Percentiles rank a stretch among this genome's conserved stretches.
Evolutionary conservation across 2,888 invertebrate species (phyloP).

Genomic region (Drosophila longiperda): DNA sequence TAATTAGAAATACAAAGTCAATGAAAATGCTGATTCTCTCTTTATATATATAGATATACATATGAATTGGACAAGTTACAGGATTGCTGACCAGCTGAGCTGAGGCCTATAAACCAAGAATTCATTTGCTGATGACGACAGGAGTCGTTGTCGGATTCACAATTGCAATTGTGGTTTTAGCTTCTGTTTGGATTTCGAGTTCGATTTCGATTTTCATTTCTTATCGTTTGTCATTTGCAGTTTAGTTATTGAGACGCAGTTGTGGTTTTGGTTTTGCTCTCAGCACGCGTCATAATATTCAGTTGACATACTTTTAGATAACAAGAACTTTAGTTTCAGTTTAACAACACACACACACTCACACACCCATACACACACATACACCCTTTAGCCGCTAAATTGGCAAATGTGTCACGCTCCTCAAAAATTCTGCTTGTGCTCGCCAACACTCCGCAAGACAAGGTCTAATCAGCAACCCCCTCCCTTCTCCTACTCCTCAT

Average conservation of each 20-base stretch:
- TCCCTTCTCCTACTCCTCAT: not conserved
- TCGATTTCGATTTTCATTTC: not conserved
- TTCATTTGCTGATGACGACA: not conserved
- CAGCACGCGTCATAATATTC: not conserved
- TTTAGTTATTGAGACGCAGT: constrained; percentile 10
- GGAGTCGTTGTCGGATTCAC: not conserved
- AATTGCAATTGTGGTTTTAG: not conserved
- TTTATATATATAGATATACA: not conserved
- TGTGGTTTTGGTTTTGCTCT: constrained; percentile 13
- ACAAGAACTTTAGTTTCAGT: not conserved
- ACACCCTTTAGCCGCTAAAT: constrained; percentile 62
- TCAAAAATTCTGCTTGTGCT: constrained; percentile 21
- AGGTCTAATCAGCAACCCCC: not conserved
- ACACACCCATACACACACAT: constrained; percentile 1
- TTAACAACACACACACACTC: not conserved
- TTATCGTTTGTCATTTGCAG: constrained; percentile 1
- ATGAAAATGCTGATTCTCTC: not conserved
- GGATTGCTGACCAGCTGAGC: constrained; percentile 12
- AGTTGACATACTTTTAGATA: constrained; percentile 23
- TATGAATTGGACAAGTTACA: not conserved
- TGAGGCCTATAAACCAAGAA: not conserved
- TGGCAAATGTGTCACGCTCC: constrained; percentile 48
- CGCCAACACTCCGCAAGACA: constrained; percentile 10
- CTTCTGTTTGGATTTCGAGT: not conserved
- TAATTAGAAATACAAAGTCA: not conserved